Evolutionary conservation across 2,888 invertebrate species (phyloP).

Genomic region (Muschampia plurimacula): DNA sequence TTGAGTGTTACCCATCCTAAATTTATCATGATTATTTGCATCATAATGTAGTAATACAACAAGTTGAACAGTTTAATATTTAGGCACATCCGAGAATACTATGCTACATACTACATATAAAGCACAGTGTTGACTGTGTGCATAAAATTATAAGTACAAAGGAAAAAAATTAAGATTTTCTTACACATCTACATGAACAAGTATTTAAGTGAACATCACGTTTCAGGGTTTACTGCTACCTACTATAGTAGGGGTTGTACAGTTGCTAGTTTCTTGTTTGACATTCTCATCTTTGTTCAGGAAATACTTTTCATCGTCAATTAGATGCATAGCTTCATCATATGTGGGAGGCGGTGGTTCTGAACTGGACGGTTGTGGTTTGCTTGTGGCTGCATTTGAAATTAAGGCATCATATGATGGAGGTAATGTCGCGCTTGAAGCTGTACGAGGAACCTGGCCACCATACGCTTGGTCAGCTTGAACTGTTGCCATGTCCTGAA

Average conservation of each 20-base stretch:
- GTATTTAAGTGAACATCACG: conserved; percentile 49
- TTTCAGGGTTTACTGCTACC: conserved; percentile 76
- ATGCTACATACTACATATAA: conserved; percentile 44
- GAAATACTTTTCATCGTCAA: conserved; percentile 75
- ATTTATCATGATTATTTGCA: conserved; percentile 42
- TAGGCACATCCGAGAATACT: conserved; percentile 81
- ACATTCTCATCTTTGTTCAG: conserved; percentile 63
- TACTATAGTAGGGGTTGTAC: conserved; percentile 56
- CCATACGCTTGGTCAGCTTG: conserved; percentile 84
- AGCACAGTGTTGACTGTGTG: conserved; percentile 62
- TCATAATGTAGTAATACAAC: conserved; percentile 55
- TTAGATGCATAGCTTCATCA: conserved; percentile 87
- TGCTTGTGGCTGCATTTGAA: conserved; percentile 67
- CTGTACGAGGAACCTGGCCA: conserved; percentile 82
- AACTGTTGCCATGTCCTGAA: conserved; percentile 85
- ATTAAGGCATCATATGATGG: conserved; percentile 88
- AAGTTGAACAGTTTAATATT: conserved; percentile 71
- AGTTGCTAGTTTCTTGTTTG: conserved; percentile 74
- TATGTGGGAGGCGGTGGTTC: conserved; percentile 88
- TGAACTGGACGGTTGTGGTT: conserved; percentile 78
- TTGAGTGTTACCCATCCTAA: conserved; percentile 16
- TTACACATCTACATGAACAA: conserved; percentile 61
- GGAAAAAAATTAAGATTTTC: conserved; percentile 75
- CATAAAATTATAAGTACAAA: conserved; percentile 76
- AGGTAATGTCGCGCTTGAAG: conserved; percentile 86